A percentile compares a stretch with the other conserved stretches of the same genome.
Evolutionary conservation across 2,888 invertebrate genomes (phyloP).

Genomic region (Heliconius erato): DNA sequence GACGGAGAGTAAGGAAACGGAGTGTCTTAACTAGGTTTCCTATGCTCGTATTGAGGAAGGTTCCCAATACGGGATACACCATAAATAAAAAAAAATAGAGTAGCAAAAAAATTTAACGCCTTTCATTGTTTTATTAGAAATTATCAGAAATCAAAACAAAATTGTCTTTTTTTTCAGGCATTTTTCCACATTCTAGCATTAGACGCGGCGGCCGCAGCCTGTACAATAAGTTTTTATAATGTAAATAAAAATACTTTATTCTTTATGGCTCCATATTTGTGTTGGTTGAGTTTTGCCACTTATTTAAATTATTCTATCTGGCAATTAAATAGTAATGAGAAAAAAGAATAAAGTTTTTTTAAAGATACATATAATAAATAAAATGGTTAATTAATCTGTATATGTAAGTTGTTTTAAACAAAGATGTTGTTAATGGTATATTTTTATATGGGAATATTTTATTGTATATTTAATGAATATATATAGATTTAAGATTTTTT

Average conservation of each 20-base stretch:
- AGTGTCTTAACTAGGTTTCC: too few relatives aligned
- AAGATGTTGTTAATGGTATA: neutral
- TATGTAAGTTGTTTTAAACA: neutral
- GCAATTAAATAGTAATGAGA: slow-evolving; percentile 65
- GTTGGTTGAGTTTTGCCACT: slow-evolving; percentile 90
- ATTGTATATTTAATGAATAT: neutral
- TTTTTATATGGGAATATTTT: neutral
- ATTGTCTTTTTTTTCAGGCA: slow-evolving; percentile 77
- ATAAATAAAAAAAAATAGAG: too few relatives aligned
- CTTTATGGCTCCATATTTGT: slow-evolving; percentile 90
- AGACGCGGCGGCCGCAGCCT: slow-evolving; percentile 85
- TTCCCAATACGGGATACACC: too few relatives aligned
- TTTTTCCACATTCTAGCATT: slow-evolving; percentile 86
- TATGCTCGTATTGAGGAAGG: too few relatives aligned
- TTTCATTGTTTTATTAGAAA: too few relatives aligned
- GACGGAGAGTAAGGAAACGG: too few relatives aligned
- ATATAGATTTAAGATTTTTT: neutral
- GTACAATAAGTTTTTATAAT: slow-evolving; percentile 86
- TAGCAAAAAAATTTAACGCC: too few relatives aligned
- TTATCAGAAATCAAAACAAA: neutral
- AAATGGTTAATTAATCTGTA: neutral
- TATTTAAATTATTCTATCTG: slow-evolving; percentile 89
- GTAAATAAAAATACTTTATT: slow-evolving; percentile 88
- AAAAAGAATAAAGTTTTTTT: slow-evolving; percentile 32
- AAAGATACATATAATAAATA: neutral